These are phyloP conservation scores for Rapana venosa DNA, from an alignment of 2,888 invertebrate species.

Conservation along the genomic window DNA sequence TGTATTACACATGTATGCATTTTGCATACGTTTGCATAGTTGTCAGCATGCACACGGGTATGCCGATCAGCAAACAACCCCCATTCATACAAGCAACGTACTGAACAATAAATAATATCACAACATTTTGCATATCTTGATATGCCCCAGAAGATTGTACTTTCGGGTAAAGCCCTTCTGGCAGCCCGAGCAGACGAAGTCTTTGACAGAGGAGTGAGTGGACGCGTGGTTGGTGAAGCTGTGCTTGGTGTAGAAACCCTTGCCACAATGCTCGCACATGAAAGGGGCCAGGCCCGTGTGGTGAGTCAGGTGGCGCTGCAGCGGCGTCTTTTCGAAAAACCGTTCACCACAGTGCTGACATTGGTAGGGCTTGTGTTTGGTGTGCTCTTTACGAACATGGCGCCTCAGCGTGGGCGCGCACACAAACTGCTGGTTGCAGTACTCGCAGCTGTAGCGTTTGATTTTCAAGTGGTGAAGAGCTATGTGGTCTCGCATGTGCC, in stretches of 20 bases:
- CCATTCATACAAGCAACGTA: neutral
- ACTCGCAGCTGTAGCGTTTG: slow-evolving; percentile 46
- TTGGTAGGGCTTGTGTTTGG: slow-evolving; percentile 43
- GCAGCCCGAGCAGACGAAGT: slow-evolving; percentile 38
- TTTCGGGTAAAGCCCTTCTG: slow-evolving; percentile 42
- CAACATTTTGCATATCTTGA: slow-evolving; percentile 38
- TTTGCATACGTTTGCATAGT: too few relatives aligned
- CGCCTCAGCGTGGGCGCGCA: slow-evolving; percentile 43
- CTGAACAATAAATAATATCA: neutral
- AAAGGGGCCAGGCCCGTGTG: slow-evolving; percentile 42
- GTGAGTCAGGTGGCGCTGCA: slow-evolving; percentile 37
- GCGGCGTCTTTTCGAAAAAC: slow-evolving; percentile 42
- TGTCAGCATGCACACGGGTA: too few relatives aligned
- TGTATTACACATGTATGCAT: neutral
- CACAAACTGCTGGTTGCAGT: slow-evolving; percentile 45
- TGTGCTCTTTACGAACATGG: slow-evolving; percentile 45
- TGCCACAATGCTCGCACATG: slow-evolving; percentile 44
- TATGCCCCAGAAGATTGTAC: slow-evolving; percentile 40
- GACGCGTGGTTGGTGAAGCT: slow-evolving; percentile 42
- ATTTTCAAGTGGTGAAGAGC: slow-evolving; percentile 45
- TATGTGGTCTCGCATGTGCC: slow-evolving; percentile 47
- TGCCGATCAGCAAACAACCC: neutral
- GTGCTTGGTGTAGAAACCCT: slow-evolving; percentile 43
- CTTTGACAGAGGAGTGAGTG: slow-evolving; percentile 32
- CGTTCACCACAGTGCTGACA: slow-evolving; percentile 42